Base-by-base conservation (phyloP, 2,888 invertebrate species). In the Athalia cordata region DNA sequence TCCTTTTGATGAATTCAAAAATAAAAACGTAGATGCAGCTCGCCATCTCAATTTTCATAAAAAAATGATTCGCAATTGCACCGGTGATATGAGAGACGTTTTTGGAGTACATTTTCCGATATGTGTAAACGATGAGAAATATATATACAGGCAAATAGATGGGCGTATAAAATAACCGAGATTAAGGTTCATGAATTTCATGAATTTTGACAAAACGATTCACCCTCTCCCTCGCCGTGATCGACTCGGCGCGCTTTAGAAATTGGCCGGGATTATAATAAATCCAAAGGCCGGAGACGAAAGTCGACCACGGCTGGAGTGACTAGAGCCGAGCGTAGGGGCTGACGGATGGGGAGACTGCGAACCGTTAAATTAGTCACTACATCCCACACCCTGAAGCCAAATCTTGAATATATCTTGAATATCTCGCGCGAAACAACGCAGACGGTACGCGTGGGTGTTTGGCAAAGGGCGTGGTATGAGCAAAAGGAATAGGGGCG, bases 341-440 rank as follows among this genome's bases (percentile, higher is more conserved):
- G 80, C 81, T 83, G 82, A 83, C 82, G 80, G 80, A 83, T 82
- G 82, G 81, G 82, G 80, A 82, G 81, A 83, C 82, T 80, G 79
- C 81, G 82, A 80, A 83, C 82, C 82, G 82, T 83, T 83, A 83
- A 83, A 82, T 83, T 83, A 83, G 82, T 82, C 81, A 81, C 82
- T 81, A 81, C 81, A 81, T 75, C 75, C 62, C 59, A 64, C 78
- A 66, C 61, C 66, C 66, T 13, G 64, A 9, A 64, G 59, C 61
- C 70, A 64, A 78, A 61, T 72, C 52, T 70, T 64, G 74, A 78
- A 78, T 74, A 15, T 74, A 74, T 74, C 62, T 70, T 43, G 57
- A 70, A 78, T 64, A 78, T 78, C 74, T 78, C 78, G 64, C 62
- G 62, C 74, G 72, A 78, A 74, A 74, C 74, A 78, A 78, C 68